phyloP scores from a whole-genome alignment of 2,113 vertebrate genomes.

The Chloebia gouldiae region DNA sequence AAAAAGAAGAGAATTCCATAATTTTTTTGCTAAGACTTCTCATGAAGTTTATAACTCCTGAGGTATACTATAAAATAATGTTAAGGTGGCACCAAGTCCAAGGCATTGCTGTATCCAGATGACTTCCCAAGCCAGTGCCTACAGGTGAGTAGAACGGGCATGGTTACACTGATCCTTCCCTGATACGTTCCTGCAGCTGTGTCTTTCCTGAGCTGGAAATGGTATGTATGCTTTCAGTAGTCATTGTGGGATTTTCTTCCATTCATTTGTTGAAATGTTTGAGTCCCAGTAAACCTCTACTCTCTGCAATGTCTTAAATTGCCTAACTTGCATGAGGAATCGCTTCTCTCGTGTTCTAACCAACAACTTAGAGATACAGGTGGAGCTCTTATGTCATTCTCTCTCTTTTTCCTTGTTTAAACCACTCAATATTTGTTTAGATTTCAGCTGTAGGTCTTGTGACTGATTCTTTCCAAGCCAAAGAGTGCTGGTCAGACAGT shows the following conservation, averaged over 20 bases:
- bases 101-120: neutral
- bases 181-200: fast-evolving
- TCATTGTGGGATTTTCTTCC: neutral
- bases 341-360: neutral
- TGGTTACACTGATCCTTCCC: neutral
- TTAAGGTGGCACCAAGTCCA: neutral
- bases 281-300: neutral
- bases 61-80: neutral
- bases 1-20: neutral
- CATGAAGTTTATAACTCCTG: neutral
- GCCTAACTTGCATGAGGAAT: neutral
- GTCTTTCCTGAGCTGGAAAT: neutral
- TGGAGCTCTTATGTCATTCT: neutral
- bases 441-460: neutral
- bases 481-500: neutral
- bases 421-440: neutral
- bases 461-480: neutral
- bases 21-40: neutral
- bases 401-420: neutral
- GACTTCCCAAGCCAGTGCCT: neutral
- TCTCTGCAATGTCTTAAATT: neutral
- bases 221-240: fast-evolving
- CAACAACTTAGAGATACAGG: neutral
- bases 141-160: neutral
- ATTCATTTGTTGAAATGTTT: neutral